Evolutionary conservation across 2,113 vertebrate species (phyloP).

Genomic region (Beaufortia kweichowensis): DNA sequence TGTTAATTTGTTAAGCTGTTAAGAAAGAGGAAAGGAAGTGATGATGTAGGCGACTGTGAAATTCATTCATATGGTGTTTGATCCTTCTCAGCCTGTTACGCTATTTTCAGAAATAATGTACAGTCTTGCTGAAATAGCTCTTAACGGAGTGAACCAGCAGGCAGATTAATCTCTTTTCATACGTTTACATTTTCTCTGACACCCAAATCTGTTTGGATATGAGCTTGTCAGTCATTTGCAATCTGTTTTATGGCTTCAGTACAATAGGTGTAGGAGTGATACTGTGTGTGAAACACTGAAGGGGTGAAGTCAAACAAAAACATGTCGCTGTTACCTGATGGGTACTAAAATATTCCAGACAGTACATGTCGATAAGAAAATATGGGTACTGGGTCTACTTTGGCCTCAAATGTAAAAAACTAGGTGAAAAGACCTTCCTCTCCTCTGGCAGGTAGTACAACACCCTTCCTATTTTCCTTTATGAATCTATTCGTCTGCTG

Average conservation of each 20-base stretch:
- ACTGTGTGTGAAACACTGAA: not conserved
- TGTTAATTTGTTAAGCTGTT: constrained; percentile 18
- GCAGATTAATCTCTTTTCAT: not conserved
- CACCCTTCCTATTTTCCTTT: not conserved
- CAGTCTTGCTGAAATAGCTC: not conserved
- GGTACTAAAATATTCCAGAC: no score
- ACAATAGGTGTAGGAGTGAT: no score
- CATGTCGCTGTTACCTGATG: no score
- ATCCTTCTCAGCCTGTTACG: not conserved
- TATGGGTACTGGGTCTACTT: no score
- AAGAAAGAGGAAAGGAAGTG: not conserved
- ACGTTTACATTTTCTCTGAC: not conserved
- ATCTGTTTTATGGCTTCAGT: not conserved
- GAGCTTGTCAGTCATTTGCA: not conserved
- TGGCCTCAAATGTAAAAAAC: not conserved
- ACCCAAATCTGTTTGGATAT: not conserved
- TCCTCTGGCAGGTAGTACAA: constrained; percentile 7
- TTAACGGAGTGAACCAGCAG: not conserved
- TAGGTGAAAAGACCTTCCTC: constrained; percentile 1
- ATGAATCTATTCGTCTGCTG: constrained; percentile 51
- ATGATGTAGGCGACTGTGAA: no score
- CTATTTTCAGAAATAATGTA: not conserved
- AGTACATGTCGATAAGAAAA: no score
- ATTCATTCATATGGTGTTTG: constrained; percentile 7
- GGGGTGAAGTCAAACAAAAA: no score